Base-by-base conservation (phyloP, 2,113 vertebrate species). In the Mesembrinibis cayennensis region DNA sequence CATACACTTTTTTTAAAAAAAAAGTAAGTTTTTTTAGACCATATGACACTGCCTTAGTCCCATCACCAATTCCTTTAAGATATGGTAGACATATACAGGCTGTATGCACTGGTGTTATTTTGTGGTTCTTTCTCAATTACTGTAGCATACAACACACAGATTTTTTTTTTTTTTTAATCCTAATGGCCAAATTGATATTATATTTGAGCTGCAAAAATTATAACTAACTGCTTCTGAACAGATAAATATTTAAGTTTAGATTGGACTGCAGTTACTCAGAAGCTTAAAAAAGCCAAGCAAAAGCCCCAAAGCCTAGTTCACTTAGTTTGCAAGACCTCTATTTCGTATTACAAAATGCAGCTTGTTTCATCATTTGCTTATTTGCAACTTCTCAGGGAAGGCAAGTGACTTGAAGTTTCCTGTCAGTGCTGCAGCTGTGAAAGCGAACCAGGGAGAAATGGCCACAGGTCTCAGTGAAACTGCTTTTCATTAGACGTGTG, bases 341-440 rank as follows among this genome's bases (percentile, higher is more conserved):
- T 63, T 82, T 89, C 36, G 30, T 95, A 32, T 96, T 95, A 44
- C 90, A 89, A 95, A 97, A 96, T 77, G 18, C 71, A 77, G 0
- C 36, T 86, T 47, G 49, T 87, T 96, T 93, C 87, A 21, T 95
- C 76, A 95, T 69, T 69, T 92, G 76, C 26, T 76, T 86, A 47
- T 76, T 89, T 95, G 82, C 73, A 95, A 62, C 59, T 91, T 95
- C 71, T 92, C 50, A 82, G 83, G 76, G 80, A 95, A 87, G 84
- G 78, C 25, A 11, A 73, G 27, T 50, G 36, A 40, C 69, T 82
- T 71, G 9, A 89, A 67, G 38, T 86, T 95, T 96, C 91, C 92
- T 96, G 89, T 89, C 55, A 40, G 44, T 36, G 38, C 62, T 89
- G 65, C 66, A 89, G 74, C 84, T 94, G 52, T 87, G 67, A 53